Percentiles rank a stretch among this genome's conserved stretches.
Evolutionary conservation across 2,888 invertebrate genomes (phyloP).

Genomic region (Caprella mutica): DNA sequence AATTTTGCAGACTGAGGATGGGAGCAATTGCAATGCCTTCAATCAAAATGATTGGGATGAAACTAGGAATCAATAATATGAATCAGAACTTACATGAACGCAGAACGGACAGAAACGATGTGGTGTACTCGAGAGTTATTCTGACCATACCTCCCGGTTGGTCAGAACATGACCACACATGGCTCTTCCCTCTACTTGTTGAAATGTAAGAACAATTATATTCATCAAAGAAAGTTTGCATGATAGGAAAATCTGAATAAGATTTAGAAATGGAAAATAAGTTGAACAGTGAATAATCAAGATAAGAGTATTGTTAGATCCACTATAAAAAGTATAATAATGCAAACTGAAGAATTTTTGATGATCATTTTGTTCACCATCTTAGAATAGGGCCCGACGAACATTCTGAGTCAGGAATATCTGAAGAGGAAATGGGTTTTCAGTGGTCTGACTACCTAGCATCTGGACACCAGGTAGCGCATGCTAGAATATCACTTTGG

Average conservation of each 20-base stretch:
- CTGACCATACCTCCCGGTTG: conserved; percentile 30
- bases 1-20: neutral
- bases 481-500: conserved; percentile 23
- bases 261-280: too few relatives aligned
- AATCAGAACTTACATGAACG: too few relatives aligned
- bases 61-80: too few relatives aligned
- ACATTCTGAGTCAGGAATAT: neutral
- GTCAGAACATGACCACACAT: conserved; percentile 20
- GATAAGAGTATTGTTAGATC: too few relatives aligned
- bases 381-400: neutral
- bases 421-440: neutral
- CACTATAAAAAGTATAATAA: too few relatives aligned
- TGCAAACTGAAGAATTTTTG: too few relatives aligned
- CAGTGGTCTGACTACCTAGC: conserved; percentile 23
- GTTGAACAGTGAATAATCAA: too few relatives aligned
- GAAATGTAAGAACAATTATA: conserved; percentile 30
- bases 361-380: too few relatives aligned
- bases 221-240: too few relatives aligned
- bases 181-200: conserved; percentile 25
- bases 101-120: too few relatives aligned
- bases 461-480: conserved; percentile 31
- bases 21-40: conserved; percentile 1
- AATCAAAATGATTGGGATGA: neutral
- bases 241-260: too few relatives aligned
- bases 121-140: conserved; percentile 22